Evolutionary conservation across 2,888 invertebrate species (phyloP).

Genomic region (Eupithecia exiguata): DNA sequence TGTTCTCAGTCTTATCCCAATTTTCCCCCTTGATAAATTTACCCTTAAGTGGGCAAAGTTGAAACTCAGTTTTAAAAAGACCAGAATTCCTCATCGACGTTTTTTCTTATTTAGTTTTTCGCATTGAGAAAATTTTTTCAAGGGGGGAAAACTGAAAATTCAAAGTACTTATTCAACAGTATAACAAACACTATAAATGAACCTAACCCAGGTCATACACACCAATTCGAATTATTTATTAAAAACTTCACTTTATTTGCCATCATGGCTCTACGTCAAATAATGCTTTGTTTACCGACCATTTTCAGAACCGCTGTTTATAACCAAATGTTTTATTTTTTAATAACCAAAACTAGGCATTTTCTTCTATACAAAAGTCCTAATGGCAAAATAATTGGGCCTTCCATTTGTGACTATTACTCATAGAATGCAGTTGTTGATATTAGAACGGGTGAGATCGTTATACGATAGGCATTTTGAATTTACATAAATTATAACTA

Average conservation of each 20-base stretch:
- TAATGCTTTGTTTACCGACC: constrained; percentile 17
- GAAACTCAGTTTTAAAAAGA: no score
- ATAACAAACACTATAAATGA: background rate
- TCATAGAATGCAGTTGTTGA: constrained; percentile 47
- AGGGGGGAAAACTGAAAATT: no score
- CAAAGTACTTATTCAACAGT: background rate
- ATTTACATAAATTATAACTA: constrained; percentile 38
- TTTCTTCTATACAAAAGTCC: constrained; percentile 58
- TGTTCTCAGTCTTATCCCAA: no score
- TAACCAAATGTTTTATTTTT: constrained; percentile 47
- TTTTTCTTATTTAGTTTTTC: no score
- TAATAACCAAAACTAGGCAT: constrained; percentile 59
- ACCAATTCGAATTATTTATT: constrained; percentile 4
- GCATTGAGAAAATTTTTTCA: no score
- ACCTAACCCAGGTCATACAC: background rate
- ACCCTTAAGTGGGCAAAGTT: no score
- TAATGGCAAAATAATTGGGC: constrained; percentile 72
- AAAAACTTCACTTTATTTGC: background rate
- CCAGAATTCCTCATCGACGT: no score
- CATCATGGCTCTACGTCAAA: constrained; percentile 9
- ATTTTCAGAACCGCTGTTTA: constrained; percentile 25
- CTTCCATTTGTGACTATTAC: constrained; percentile 58
- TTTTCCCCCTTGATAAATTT: no score
- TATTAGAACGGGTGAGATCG: constrained; percentile 40
- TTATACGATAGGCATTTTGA: constrained; percentile 53